phyloP scores from a whole-genome alignment of 2,797 vertebrate genomes.

The Anniella stebbinsi region DNA sequence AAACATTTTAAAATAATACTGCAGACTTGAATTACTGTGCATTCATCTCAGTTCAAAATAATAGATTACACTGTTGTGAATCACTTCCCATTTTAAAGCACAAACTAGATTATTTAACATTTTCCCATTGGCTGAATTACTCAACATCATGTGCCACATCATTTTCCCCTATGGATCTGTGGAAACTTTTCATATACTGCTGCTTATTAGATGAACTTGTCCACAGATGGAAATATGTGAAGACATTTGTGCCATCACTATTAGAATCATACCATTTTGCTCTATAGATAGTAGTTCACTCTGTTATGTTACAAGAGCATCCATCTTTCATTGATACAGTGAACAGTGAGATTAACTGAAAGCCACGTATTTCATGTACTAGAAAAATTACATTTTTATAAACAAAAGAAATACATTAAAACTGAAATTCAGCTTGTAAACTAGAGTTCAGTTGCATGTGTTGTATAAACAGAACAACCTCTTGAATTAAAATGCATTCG shows the following conservation, averaged over 20 bases:
- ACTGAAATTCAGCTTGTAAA: conserved; percentile 23
- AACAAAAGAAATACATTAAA: conserved; percentile 13
- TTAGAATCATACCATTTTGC: not conserved
- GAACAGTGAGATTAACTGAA: not conserved
- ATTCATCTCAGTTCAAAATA: not conserved
- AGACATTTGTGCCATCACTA: not conserved
- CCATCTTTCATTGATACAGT: not conserved
- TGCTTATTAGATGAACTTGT: not conserved
- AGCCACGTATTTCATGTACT: conserved; percentile 38
- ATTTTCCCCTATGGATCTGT: not conserved
- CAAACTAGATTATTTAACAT: not conserved
- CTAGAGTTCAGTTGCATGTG: not conserved
- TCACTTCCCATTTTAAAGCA: not conserved
- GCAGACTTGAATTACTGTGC: not conserved
- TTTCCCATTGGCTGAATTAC: not conserved
- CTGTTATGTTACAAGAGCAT: not conserved
- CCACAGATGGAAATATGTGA: not conserved
- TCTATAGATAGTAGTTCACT: not conserved
- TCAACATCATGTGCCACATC: not conserved
- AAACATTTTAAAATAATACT: not conserved
- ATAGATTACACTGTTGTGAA: not conserved
- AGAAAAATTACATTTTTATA: not conserved
- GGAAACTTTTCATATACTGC: not conserved
- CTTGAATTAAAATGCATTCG: conserved; percentile 23
- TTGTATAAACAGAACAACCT: not conserved